These are phyloP conservation scores for Osmoderma eremita DNA, from an alignment of 2,888 invertebrate species.

Conservation along the genomic window DNA sequence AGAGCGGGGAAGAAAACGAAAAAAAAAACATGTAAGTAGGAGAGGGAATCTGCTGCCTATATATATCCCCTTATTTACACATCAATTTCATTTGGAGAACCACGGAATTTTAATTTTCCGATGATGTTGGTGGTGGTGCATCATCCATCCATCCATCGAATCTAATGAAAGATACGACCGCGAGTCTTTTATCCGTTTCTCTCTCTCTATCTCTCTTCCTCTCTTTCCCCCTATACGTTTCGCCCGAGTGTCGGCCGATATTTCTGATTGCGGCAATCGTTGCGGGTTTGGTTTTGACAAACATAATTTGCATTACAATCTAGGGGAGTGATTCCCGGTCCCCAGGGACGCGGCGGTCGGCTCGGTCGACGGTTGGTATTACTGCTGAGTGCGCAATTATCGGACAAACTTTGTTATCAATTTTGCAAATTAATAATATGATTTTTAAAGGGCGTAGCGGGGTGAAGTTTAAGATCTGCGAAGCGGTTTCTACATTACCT, in stretches of 20 bases:
- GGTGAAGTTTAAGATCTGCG: neutral
- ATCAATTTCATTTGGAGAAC: constrained; percentile 34
- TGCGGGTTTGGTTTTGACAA: constrained; percentile 54
- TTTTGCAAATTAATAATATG: constrained; percentile 51
- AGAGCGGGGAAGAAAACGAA: too few species aligned
- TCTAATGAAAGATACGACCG: constrained; percentile 40
- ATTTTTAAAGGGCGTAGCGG: constrained; percentile 12
- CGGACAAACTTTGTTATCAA: constrained; percentile 63
- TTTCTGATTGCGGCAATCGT: constrained; percentile 50
- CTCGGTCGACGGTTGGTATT: constrained; percentile 50
- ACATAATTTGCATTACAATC: constrained; percentile 63
- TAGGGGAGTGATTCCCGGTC: constrained; percentile 52
- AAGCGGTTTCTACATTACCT: neutral
- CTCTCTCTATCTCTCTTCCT: constrained; percentile 2
- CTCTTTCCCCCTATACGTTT: constrained; percentile 2
- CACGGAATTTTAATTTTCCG: constrained; percentile 36
- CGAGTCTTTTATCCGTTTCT: neutral
- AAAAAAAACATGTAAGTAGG: too few species aligned
- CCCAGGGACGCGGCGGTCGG: constrained; percentile 40
- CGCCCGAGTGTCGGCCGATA: constrained; percentile 40
- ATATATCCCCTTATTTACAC: constrained; percentile 22
- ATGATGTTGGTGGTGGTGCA: constrained; percentile 20
- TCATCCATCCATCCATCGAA: constrained; percentile 19
- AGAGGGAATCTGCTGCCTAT: too few species aligned
- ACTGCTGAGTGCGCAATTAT: constrained; percentile 64